phyloP scores from a whole-genome alignment of 64 coral and sea anemone genomes.

The Montipora foliosa region DNA sequence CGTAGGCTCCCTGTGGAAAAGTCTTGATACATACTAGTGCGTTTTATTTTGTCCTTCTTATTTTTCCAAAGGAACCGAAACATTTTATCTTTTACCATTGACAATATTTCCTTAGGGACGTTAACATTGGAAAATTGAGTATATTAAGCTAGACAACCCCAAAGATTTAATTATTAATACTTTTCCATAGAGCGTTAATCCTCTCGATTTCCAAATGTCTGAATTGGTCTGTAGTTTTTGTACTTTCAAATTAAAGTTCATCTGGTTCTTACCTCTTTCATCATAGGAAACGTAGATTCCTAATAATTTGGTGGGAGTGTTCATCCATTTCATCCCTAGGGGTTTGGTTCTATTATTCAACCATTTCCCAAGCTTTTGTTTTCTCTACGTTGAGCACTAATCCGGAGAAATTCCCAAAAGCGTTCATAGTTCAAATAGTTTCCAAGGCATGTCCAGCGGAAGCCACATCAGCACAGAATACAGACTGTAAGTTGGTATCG shows the following conservation, averaged over 20 bases:
- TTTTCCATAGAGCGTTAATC: not conserved
- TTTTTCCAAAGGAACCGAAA: slow-evolving; percentile 18
- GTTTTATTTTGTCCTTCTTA: slow-evolving; percentile 23
- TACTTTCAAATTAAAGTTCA: not conserved
- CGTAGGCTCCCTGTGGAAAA: not conserved
- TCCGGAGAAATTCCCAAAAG: not conserved
- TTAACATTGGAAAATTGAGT: not conserved
- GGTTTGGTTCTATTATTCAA: not conserved
- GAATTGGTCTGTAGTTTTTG: not conserved
- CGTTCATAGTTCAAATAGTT: no score
- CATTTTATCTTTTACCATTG: not conserved
- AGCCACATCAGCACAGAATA: no score
- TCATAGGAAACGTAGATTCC: not conserved
- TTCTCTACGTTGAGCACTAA: not conserved
- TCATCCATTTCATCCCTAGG: not conserved
- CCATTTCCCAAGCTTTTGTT: not conserved
- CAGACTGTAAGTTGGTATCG: no score
- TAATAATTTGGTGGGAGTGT: not conserved
- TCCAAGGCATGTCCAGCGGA: no score
- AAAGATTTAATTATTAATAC: no score
- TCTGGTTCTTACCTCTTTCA: not conserved
- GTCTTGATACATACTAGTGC: not conserved
- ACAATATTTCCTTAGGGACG: not conserved
- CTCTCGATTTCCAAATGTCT: not conserved
- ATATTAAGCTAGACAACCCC: not conserved